phyloP scores from a whole-genome alignment of 2,113 vertebrate species.

The Pedetes capensis region DNA sequence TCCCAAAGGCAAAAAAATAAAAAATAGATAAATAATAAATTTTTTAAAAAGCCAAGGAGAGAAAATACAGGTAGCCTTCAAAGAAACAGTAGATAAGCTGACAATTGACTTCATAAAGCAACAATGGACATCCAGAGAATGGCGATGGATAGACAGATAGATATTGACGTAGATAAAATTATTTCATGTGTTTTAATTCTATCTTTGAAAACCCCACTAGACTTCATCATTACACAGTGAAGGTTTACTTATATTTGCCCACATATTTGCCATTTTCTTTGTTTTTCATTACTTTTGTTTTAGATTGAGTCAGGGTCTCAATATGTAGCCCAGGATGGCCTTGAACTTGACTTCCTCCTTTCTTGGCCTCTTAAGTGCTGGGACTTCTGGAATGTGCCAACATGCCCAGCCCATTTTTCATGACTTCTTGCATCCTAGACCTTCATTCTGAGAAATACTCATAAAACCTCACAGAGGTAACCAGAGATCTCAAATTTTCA shows the following conservation, averaged over 20 bases:
- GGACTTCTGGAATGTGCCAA: background rate
- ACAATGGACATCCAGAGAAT: background rate
- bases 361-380: background rate
- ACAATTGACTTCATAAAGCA: background rate
- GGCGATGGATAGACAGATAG: background rate
- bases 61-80: background rate
- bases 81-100: background rate
- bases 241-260: background rate
- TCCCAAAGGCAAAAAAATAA: background rate
- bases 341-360: background rate
- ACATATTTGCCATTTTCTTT: background rate
- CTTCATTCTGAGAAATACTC: background rate
- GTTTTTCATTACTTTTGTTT: background rate
- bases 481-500: background rate
- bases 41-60: too few relatives aligned
- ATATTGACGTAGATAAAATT: too few relatives aligned
- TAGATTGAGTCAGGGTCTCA: background rate
- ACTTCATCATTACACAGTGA: background rate
- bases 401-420: too few relatives aligned
- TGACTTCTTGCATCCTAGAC: background rate
- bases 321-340: background rate
- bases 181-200: conserved; percentile 19
- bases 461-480: background rate
- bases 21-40: too few relatives aligned
- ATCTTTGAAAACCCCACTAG: background rate